A percentile compares a stretch with the other conserved stretches of the same genome.
These are phyloP conservation scores for Hemichromis elongatus DNA, from an alignment of 2,113 vertebrate genomes.

Conservation along the genomic window DNA sequence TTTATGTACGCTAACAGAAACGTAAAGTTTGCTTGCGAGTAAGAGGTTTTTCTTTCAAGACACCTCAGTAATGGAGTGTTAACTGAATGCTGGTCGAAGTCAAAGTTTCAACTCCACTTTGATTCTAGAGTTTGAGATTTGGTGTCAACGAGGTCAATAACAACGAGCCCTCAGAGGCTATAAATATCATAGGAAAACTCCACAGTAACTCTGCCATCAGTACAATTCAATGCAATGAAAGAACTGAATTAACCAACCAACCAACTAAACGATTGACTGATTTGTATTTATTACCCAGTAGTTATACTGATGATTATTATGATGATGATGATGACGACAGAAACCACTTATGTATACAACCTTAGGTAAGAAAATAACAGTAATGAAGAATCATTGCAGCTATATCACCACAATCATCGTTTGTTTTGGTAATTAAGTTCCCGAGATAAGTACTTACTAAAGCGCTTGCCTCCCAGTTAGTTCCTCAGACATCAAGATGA, in stretches of 20 bases:
- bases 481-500: conserved; percentile 55
- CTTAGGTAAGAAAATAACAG: conserved; percentile 45
- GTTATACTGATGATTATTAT: conserved; percentile 1
- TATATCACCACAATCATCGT: conserved; percentile 54
- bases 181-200: not conserved
- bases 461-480: conserved; percentile 43
- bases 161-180: not conserved
- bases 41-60: not conserved
- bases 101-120: not conserved
- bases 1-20: not conserved
- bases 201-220: not conserved
- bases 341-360: conserved; percentile 18
- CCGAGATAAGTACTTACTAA: conserved; percentile 52
- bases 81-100: not conserved
- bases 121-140: not conserved
- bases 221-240: not conserved
- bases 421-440: conserved; percentile 68
- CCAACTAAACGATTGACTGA: not conserved
- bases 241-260: not conserved
- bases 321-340: conserved; percentile 2
- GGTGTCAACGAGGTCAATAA: not conserved
- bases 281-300: not conserved
- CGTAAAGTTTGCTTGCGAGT: not conserved
- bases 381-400: conserved; percentile 57
- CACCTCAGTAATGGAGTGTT: not conserved